Conservation (phyloP, 2,888 invertebrate species). For the Apotomis capreana region DNA sequence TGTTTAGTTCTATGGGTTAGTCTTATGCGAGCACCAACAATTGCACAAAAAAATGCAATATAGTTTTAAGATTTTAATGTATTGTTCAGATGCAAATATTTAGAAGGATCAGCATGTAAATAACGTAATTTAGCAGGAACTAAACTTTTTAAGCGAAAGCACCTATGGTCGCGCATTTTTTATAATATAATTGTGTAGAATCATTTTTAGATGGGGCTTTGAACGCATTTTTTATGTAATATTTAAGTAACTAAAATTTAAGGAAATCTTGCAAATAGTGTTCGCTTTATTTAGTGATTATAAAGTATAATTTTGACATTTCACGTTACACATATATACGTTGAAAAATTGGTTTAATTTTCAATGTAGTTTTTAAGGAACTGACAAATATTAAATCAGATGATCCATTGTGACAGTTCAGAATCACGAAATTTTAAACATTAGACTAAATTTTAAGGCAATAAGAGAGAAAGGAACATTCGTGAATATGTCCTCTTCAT, state of each 20-base stretch:
- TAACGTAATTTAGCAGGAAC: conserved; percentile 71
- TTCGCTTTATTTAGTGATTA: conserved; percentile 38
- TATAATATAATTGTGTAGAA: conserved; percentile 56
- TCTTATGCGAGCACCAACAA: conserved; percentile 64
- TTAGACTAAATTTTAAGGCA: conserved; percentile 5
- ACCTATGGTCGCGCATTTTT: conserved; percentile 73
- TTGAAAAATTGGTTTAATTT: conserved; percentile 15
- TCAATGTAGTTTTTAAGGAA: conserved; percentile 9
- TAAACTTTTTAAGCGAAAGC: conserved; percentile 57
- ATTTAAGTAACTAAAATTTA: conserved; percentile 44
- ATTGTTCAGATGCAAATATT: conserved; percentile 84
- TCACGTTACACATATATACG: conserved; percentile 4
- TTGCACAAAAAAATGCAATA: conserved; percentile 67
- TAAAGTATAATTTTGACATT: conserved; percentile 26
- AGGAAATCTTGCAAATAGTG: conserved; percentile 27
- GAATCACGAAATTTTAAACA: conserved; percentile 6
- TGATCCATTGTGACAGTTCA: not conserved
- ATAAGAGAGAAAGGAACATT: not conserved
- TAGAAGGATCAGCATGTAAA: conserved; percentile 81
- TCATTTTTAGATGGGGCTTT: conserved; percentile 62
- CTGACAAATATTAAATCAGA: not conserved
- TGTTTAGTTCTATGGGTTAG: conserved; percentile 7
- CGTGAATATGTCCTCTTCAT: not conserved
- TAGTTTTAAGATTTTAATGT: conserved; percentile 80
- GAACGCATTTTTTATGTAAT: conserved; percentile 55